Evolutionary conservation across 1,140 invertebrate genomes (phyloP).

Genomic region (Dendrolimus kikuchii): DNA sequence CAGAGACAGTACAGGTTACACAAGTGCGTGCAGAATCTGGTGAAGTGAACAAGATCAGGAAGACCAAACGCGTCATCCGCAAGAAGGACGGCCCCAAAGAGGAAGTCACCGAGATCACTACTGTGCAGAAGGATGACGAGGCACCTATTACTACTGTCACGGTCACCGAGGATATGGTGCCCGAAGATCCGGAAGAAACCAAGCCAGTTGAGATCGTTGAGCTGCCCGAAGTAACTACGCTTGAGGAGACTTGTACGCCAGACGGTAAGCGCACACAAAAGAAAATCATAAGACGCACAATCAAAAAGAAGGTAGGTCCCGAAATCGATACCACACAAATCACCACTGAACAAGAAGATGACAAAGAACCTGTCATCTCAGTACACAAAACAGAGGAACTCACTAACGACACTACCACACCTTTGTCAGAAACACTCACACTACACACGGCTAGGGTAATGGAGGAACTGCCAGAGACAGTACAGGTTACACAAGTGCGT

Average conservation of each 20-base stretch:
- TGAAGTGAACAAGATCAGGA: conserved; percentile 11
- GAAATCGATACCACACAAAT: conserved; percentile 33
- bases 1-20: conserved; percentile 30
- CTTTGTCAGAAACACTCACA: conserved; percentile 1
- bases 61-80: conserved; percentile 20
- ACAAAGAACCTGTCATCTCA: conserved; percentile 21
- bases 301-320: conserved; percentile 32
- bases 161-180: conserved; percentile 29
- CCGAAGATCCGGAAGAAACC: conserved; percentile 8
- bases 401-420: conserved; percentile 9
- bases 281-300: conserved; percentile 29
- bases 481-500: conserved; percentile 12
- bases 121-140: neutral
- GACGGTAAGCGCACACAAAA: conserved; percentile 30
- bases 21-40: conserved; percentile 17
- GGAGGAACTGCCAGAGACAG: conserved; percentile 49
- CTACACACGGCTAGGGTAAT: conserved; percentile 9
- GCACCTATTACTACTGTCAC: conserved; percentile 36
- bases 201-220: conserved; percentile 10
- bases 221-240: conserved; percentile 18
- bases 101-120: conserved; percentile 3
- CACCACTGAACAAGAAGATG: conserved; percentile 17
- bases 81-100: conserved; percentile 17
- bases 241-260: conserved; percentile 19
- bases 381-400: conserved; percentile 17